Base-by-base conservation (phyloP, 2,888 invertebrate species). In the Girardia tigrina region DNA sequence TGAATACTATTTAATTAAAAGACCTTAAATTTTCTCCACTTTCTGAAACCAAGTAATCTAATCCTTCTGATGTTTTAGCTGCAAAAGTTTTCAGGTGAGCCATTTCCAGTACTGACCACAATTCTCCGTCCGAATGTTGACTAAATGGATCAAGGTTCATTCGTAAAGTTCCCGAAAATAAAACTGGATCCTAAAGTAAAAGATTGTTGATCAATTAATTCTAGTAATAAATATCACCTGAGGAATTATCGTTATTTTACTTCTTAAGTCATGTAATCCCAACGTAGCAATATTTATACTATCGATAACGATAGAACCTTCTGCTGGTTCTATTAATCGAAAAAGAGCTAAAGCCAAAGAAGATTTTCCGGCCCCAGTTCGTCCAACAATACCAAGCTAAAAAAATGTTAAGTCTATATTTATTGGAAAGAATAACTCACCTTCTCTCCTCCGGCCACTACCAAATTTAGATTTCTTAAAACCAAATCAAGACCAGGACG, bases 361-460 rank as follows among this genome's bases (percentile, higher is more conserved):
- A 0, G 81, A 81, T 77, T 83, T 83, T 1, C 84, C 84, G 1
- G 84, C 84, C 0, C 84, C 84, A 1, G 84, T 84, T 26, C 84
- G 78, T 1, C 84, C 84, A 1, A 89, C 89, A 42, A 89, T 88
- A 0, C 89, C 89, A 29, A 89, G 88, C 84, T 87, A 2, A 56
- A 56, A 36, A 16, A 12, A 12, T 36, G 36, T 36, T 16, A 36
- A 36, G 36, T 36, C 16, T 36, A 36, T 12, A 36, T 36, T 12
- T 36, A 36, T 12, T 36, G 8, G 12, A 36, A 36, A 36, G 36
- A 36, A 36, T 8, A 36, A 56, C 4, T 56, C 4, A 83, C 79
- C 80, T 82, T 83, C 79, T 83, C 82, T 29, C 80, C 80, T 0
- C 80, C 77, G 20, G 80, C 78, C 28, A 83, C 80, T 4, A 75